Evolutionary conservation across 2,113 vertebrate genomes (phyloP).

Genomic region (Misgurnus anguillicaudatus): DNA sequence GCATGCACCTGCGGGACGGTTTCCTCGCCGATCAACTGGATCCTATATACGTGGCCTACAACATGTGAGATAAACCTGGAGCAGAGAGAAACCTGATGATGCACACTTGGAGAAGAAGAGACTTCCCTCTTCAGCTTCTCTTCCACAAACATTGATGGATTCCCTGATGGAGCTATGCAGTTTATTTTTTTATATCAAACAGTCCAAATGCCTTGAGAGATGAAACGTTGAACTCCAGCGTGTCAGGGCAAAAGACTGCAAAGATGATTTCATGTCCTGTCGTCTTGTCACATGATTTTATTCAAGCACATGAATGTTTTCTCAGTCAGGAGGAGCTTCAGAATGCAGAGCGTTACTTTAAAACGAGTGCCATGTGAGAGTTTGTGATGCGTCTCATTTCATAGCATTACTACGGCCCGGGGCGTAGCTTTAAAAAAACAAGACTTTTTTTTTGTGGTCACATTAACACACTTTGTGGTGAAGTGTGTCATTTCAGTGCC

Average conservation of each 20-base stretch:
- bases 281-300: slow-evolving; percentile 20
- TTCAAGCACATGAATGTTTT: slow-evolving; percentile 30
- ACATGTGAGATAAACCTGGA: slow-evolving; percentile 81
- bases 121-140: slow-evolving; percentile 20
- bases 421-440: neutral
- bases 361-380: neutral
- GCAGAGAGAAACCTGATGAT: neutral
- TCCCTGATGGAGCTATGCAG: slow-evolving; percentile 54
- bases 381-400: neutral
- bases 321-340: slow-evolving; percentile 10
- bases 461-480: neutral
- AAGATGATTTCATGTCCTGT: slow-evolving; percentile 2
- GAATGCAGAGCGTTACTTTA: neutral
- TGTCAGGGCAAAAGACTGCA: slow-evolving; percentile 34
- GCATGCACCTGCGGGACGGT: slow-evolving; percentile 95
- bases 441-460: slow-evolving; percentile 6
- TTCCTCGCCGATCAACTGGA: slow-evolving; percentile 96
- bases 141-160: slow-evolving; percentile 29
- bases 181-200: slow-evolving; percentile 45
- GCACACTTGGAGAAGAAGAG: neutral
- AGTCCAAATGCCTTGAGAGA: slow-evolving; percentile 46
- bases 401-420: neutral
- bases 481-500: too few species aligned
- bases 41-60: slow-evolving; percentile 97
- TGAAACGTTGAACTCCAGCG: slow-evolving; percentile 23